Evolutionary conservation across 2,888 invertebrate species (phyloP), one percentile per base, ranked within the genome.

Genomic region (Cephus pulcher): DNA sequence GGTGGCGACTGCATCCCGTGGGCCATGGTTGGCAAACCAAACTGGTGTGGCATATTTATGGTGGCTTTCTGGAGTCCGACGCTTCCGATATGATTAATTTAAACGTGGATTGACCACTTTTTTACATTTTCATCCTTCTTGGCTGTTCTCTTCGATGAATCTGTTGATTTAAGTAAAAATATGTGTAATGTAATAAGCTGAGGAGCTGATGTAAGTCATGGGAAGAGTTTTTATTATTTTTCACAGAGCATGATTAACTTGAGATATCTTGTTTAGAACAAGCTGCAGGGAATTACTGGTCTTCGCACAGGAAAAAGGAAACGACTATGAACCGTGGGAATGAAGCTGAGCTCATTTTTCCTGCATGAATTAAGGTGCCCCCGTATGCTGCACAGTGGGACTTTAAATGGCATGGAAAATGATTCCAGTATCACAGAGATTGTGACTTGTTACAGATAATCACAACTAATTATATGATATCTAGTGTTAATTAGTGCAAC

Each of bases 1-100:
- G 96, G 96, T 83, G 97, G 97, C 81, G 97, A 96, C 92, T 96
- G 96, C 92, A 97, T 95, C 84, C 94, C 93, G 87, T 95, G 95
- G 84, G 93, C 94, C 93, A 94, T 94, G 82, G 95, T 94, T 84
- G 95, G 95, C 92, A 95, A 92, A 89, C 96, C 96, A 93, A 95
- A 96, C 93, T 96, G 96, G 93, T 96, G 96, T 92, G 96, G 96
- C 95, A 96, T 96, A 92, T 93, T 95, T 92, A 92, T 34, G 37
- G 56, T 23, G 56, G 56, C 56, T 56, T 56, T 56, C 9, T 56
- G 56, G 56, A 56, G 15, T 75, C 32, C 34, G 56, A 56, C 23
- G 23, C 56, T 56, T 56, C 23, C 56, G 56, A 56, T 56, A 56
- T 56, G 23, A 56, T 56, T 9, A 56, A 23, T 56, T 56, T 56